Evolutionary conservation across 2,113 vertebrate genomes (phyloP).

Genomic region (Oncorhynchus mykiss): DNA sequence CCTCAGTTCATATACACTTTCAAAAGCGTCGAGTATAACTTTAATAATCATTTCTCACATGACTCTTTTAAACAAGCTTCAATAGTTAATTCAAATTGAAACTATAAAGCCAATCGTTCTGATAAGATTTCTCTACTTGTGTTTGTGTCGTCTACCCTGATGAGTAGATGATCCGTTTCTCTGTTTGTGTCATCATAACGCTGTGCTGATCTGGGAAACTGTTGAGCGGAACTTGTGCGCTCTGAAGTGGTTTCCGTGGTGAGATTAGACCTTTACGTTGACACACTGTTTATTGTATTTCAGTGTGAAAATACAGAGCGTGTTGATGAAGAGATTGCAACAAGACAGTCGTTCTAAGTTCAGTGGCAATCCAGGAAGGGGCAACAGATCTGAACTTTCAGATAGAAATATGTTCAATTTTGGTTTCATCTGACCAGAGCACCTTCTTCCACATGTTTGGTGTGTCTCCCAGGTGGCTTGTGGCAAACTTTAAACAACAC

Average conservation of each 20-base stretch:
- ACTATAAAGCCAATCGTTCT: too few species aligned
- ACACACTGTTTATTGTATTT: not conserved
- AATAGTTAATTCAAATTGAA: not conserved
- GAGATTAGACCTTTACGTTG: not conserved
- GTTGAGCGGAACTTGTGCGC: constrained; percentile 17
- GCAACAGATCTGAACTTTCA: too few species aligned
- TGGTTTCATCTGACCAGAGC: too few species aligned
- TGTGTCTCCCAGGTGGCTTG: too few species aligned
- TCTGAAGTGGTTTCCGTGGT: constrained; percentile 23
- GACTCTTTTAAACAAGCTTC: too few species aligned
- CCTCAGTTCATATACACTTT: too few species aligned
- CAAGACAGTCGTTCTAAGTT: too few species aligned
- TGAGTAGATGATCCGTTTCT: not conserved
- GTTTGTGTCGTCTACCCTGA: not conserved
- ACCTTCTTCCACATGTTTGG: too few species aligned
- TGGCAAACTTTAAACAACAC: too few species aligned
- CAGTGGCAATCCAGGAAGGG: too few species aligned
- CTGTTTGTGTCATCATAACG: not conserved
- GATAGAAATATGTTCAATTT: too few species aligned
- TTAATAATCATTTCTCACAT: not conserved
- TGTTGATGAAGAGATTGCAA: not conserved
- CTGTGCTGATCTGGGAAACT: not conserved
- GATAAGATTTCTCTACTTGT: too few species aligned
- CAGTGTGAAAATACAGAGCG: not conserved
- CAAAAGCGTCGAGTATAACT: not conserved